Evolutionary conservation across 1,140 invertebrate genomes (phyloP), one percentile per base, ranked within the genome.

Genomic region (Brevipalpus yothersi): DNA sequence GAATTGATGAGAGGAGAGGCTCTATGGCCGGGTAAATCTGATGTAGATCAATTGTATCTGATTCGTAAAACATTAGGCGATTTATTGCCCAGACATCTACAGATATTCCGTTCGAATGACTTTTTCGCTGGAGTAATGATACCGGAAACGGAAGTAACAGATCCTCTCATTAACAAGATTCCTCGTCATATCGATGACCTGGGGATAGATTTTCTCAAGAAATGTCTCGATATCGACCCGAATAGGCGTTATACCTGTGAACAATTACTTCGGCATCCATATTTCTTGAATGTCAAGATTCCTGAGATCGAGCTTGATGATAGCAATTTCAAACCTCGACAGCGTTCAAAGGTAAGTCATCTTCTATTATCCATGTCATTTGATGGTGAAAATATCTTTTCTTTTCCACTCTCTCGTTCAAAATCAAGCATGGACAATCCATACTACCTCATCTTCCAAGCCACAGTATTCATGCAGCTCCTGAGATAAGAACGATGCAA

Each of bases 11-110:
- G 85, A 15, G 89, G 90, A n/a, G 88, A 94, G 70, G 87, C 89
- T 0, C 70, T 98, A 1, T 96, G 92, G 92, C 91, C 92, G 0
- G 93, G 93, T 53, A 89, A 95, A 73, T 95, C 92, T 12, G 94
- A 99, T 69, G 84, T 97, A 2, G 94, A 99, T 73, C 94, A 99
- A 70, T 72, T 99, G 31, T 97, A 93, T 73, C 76, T 95, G 60
- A 97, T 97, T 66, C 77, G 86, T 66, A 84, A 83, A 72, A 93
- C 88, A 1, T 66, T 80, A 56, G 79, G 78, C 76, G 65, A 97
- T 67, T 75, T 98, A 7, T 76, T 94, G 64, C 84, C 88, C 1
- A 76, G 90, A 54, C 93, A 98, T 70, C 83, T 96, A 79, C 80
- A 86, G 62, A 90, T 93, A 65, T 97, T 97, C 70, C 85, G 84